These are phyloP conservation scores for Bellardia pandia DNA, from an alignment of 2,888 invertebrate species.

Conservation along the genomic window DNA sequence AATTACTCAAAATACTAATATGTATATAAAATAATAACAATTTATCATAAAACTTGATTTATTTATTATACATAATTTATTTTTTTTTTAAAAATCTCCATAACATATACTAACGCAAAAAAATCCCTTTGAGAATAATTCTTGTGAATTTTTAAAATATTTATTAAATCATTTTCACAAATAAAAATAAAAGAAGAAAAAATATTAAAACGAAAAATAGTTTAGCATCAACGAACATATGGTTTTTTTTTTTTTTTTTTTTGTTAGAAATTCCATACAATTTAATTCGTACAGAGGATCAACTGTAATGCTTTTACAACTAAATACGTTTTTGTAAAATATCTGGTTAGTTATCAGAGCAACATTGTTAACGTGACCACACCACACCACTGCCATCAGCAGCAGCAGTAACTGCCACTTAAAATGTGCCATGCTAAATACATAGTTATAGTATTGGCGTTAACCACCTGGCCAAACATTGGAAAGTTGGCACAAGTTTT, in stretches of 20 bases:
- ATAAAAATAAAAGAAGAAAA: neutral
- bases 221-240: constrained; percentile 3
- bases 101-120: no score
- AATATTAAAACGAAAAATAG: neutral
- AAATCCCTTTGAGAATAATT: constrained; percentile 16
- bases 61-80: neutral
- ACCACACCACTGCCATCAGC: constrained; percentile 1
- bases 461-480: neutral
- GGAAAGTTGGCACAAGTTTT: no score
- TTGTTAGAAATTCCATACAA: constrained; percentile 18
- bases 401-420: neutral
- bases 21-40: neutral
- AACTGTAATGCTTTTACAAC: constrained; percentile 14
- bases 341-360: constrained; percentile 56
- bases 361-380: constrained; percentile 60
- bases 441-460: neutral
- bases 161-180: neutral
- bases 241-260: neutral
- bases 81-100: neutral
- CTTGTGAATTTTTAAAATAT: constrained; percentile 16
- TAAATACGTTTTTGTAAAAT: constrained; percentile 50
- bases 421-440: neutral
- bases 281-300: constrained; percentile 16
- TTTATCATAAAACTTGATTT: constrained; percentile 1
- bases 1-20: no score